Conservation (phyloP, 2,113 vertebrate species). For the Xiphorhynchus elegans region DNA sequence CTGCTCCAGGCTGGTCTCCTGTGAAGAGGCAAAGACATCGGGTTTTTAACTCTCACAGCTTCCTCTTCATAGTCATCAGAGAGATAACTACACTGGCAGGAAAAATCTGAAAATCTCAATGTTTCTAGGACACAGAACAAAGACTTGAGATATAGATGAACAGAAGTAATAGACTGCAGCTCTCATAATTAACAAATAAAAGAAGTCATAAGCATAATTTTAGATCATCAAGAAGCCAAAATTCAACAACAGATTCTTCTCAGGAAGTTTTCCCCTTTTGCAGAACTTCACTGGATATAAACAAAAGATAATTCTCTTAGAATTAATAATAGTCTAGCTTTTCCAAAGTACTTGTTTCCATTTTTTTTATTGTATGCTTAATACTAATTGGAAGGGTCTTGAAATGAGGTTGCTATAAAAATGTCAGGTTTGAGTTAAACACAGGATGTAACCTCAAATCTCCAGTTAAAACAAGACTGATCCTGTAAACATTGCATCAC, state of each 20-base stretch:
- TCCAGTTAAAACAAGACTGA: not conserved
- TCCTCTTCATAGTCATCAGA: not conserved
- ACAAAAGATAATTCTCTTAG: not conserved
- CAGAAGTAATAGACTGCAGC: not conserved
- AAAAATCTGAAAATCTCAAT: not conserved
- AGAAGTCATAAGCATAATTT: not conserved
- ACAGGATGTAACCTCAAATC: not conserved
- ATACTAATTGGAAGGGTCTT: not conserved
- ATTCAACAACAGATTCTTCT: not conserved
- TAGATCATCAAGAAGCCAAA: not conserved
- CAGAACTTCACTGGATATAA: not conserved
- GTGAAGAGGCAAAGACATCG: conserved; percentile 43
- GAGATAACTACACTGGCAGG: not conserved
- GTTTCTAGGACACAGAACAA: not conserved
- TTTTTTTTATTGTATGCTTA: not conserved
- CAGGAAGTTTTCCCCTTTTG: not conserved
- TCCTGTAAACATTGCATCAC: not conserved
- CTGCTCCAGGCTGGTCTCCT: conserved; percentile 96
- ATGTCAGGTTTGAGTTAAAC: not conserved
- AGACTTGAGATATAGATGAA: not conserved
- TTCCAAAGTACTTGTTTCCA: not conserved
- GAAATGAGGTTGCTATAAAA: not conserved
- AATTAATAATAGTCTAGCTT: not conserved
- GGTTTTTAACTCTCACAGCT: not conserved
- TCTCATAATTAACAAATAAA: not conserved